Evolutionary conservation across 2,797 vertebrate genomes (phyloP), one percentile per base, ranked within the genome.

Genomic region (Picus viridis): DNA sequence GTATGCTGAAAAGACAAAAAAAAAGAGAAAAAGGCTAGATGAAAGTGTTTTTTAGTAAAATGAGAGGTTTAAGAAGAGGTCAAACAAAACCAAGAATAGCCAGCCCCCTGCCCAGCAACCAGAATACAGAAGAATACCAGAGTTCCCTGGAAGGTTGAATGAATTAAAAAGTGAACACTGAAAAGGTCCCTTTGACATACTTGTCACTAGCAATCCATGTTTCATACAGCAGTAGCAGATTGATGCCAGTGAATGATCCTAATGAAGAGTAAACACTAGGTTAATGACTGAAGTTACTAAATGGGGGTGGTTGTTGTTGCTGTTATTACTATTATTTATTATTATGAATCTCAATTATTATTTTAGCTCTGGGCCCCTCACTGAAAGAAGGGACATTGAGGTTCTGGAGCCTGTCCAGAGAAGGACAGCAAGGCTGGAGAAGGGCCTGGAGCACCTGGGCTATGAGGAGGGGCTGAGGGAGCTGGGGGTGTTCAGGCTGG

Each of bases 61-160:
- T 22, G 5, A 17, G 17, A 67, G 1, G 1, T 57, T 65, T 39
- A 49, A 24, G 11, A 64, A 36, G 27, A 12, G 68, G n/a, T 43
- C 81, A 71, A 51, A 10, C 7, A 45, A 71, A 26, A 10, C 8
- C 19, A 23, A 76, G 54, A 47, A 47, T 47, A 47, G 4, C 3
- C 23, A 18, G 32, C 20, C 8, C 1, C 26, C 12, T 12, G 3
- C 36, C 5, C 8, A 20, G 3, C 19, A 47, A 24, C 2, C 8
- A 34, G 27, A 75, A 81, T 17, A 34, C 29, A 41, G 41, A 92
- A 69, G 41, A 78, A 12, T 20, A 39, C 8, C 2, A 2, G 56
- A 39, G 18, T 53, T 76, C 7, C 2, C 3, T 57, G 23, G 32
- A 63, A 82, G 32, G 6, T 47, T 47, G 83, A 58, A 54, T 7